Evolutionary conservation across 2,113 vertebrate species (phyloP).

Genomic region (Indri indri): DNA sequence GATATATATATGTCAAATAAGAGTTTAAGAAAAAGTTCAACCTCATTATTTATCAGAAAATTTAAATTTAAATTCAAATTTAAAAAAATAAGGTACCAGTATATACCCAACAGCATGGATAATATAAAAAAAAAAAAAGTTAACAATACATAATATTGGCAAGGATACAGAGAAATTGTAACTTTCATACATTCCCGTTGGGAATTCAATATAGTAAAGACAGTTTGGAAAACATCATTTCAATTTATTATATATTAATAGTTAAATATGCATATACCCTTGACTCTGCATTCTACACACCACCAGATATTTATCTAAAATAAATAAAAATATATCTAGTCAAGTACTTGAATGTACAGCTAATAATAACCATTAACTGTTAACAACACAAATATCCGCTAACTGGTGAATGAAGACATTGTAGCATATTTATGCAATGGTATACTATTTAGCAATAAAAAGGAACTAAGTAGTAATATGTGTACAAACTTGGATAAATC

Average conservation of each 20-base stretch:
- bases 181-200: background rate
- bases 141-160: background rate
- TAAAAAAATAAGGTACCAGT: background rate
- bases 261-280: background rate
- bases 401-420: background rate
- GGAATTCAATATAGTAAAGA: background rate
- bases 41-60: background rate
- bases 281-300: background rate
- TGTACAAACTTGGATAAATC: too few species aligned
- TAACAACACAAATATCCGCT: background rate
- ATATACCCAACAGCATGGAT: background rate
- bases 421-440: too few species aligned
- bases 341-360: background rate
- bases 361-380: background rate
- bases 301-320: background rate
- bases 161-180: background rate
- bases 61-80: background rate
- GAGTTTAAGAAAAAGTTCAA: background rate
- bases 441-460: too few species aligned
- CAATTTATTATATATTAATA: background rate
- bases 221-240: background rate
- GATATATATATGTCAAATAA: background rate
- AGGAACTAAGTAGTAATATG: too few species aligned
- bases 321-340: background rate
- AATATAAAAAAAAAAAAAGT: background rate